phyloP scores from a whole-genome alignment of 2,888 invertebrate genomes.

The Cryptocephalus moraei region DNA sequence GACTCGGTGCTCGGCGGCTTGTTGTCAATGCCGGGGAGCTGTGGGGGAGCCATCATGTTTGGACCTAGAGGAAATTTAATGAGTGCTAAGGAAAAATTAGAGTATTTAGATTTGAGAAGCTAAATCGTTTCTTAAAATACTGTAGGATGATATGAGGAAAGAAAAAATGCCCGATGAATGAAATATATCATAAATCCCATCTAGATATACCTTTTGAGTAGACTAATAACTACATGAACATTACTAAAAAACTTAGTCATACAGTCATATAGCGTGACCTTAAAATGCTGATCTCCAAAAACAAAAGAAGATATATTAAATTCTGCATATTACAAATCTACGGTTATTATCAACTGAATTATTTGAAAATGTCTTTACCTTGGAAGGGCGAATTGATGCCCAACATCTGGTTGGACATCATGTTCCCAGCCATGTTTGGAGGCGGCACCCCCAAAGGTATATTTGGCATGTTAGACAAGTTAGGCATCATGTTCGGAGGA shows the following conservation, averaged over 20 bases:
- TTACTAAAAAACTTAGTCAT: neutral
- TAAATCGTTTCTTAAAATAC: no score
- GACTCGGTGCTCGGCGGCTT: constrained; percentile 15
- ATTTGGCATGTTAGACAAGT: constrained; percentile 36
- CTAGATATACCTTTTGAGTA: no score
- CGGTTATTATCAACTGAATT: no score
- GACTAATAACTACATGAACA: no score
- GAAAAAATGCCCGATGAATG: neutral
- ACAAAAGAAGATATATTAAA: no score
- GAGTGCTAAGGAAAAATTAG: no score
- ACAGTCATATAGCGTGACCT: no score
- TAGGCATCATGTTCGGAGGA: constrained; percentile 43
- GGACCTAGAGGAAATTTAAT: constrained; percentile 4
- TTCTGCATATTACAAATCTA: no score
- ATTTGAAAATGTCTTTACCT: constrained; percentile 12
- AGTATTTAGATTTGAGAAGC: no score
- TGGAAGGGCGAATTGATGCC: constrained; percentile 35
- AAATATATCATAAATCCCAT: constrained; percentile 3
- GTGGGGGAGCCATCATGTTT: constrained; percentile 27
- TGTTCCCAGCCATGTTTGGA: constrained; percentile 44
- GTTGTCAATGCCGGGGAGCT: constrained; percentile 13
- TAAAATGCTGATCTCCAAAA: no score
- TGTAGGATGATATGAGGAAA: no score
- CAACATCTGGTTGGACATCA: constrained; percentile 36
- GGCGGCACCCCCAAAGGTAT: constrained; percentile 42